Base-by-base conservation (phyloP, 2,113 vertebrate species). In the Ursus arctos region DNA sequence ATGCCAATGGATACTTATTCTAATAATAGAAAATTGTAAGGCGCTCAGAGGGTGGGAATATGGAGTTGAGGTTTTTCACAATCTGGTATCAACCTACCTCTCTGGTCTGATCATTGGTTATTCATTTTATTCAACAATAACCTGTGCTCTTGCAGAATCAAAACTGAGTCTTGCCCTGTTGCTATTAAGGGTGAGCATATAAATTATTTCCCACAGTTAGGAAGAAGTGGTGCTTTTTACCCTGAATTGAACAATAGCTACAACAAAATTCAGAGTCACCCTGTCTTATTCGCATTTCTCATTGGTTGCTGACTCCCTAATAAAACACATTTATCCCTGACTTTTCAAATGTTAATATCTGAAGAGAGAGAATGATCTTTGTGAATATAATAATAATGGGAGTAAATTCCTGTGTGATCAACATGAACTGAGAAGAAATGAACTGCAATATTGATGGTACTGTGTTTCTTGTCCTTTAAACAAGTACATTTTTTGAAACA, bases 301-400 rank as follows among this genome's bases (percentile, higher is more conserved):
- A 2, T 21, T 15, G 57, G 18, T 81, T 63, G 11, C 40, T 94
- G 69, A 74, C 22, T 84, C 26, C 4, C n/a, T 69, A 40, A 77
- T 22, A 33, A 92, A 94, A 24, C 57, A 43, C 11, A 89, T 74
- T 83, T 76, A 84, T 63, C 31, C 2, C 36, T 57, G 49, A 90
- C 19, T 85, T 97, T 89, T 88, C 36, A 26, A 4, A 47, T 90
- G 33, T 71, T 80, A 84, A 51, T 90, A 36, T 79, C 36, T 47
- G 65, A 80, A 81, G 57, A 90, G 63, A 95, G 63, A 94, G 36
- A 76, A 87, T 57, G 40, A 76, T 86, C 22, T 76, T 51, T 93
- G 55, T 91, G 22, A 65, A 28, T 95, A 19, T 28, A 94, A 90
- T 77, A 80, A 67, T 88, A n/a, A 47, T n/a, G 2, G n/a, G 51